Conservation (phyloP, 1,140 invertebrate genomes). For the Pseudomyrmex flavicornis region DNA sequence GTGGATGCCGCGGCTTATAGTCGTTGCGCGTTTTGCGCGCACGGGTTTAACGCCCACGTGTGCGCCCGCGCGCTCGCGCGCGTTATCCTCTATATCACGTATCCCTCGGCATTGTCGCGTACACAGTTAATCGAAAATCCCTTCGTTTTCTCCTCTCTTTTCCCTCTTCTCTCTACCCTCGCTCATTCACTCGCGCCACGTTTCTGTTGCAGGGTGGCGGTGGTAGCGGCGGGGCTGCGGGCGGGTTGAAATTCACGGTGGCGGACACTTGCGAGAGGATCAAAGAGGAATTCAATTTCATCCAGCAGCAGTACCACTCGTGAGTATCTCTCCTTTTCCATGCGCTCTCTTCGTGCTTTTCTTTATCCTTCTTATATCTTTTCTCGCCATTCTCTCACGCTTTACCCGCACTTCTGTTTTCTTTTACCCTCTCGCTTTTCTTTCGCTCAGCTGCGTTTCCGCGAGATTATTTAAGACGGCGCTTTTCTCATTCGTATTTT, state of each 20-base stretch:
- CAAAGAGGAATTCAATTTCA: conserved; percentile 99
- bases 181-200: not conserved
- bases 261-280: conserved; percentile 98
- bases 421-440: conserved; percentile 46
- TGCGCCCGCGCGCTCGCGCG: not conserved
- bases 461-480: conserved; percentile 78
- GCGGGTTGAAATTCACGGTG: conserved; percentile 96
- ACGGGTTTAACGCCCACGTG: conserved; percentile 38
- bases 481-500: conserved; percentile 57
- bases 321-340: conserved; percentile 87
- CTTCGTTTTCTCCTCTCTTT: conserved; percentile 22
- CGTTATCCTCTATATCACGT: conserved; percentile 15
- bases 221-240: conserved; percentile 92
- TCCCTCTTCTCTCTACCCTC: too few relatives aligned
- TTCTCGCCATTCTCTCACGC: not conserved
- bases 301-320: conserved; percentile 99
- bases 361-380: conserved; percentile 32
- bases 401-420: conserved; percentile 8
- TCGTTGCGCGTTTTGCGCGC: conserved; percentile 26
- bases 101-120: conserved; percentile 67
- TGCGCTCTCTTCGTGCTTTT: conserved; percentile 20
- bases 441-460: conserved; percentile 48
- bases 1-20: conserved; percentile 34
- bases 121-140: conserved; percentile 77
- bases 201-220: conserved; percentile 91